phyloP scores from a whole-genome alignment of 2,888 invertebrate species.

The Oasisia sp. region DNA sequence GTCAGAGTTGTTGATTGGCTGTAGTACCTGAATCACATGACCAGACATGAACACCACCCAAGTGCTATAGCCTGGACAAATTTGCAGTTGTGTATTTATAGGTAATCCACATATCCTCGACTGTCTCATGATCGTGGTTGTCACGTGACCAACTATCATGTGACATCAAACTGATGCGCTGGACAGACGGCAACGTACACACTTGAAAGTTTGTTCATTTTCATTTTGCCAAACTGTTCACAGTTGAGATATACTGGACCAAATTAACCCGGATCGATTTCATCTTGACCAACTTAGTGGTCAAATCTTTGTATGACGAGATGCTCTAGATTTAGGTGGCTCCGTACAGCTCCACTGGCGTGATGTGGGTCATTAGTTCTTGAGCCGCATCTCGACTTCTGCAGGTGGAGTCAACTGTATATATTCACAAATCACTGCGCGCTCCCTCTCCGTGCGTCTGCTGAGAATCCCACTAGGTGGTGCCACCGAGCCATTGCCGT shows the following conservation, averaged over 20 bases:
- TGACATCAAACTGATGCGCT: neutral
- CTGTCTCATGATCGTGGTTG: neutral
- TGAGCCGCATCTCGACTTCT: neutral
- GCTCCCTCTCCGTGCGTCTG: neutral
- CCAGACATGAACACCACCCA: neutral
- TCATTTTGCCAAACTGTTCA: neutral
- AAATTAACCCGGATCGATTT: neutral
- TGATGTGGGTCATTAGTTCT: neutral
- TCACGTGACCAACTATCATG: neutral
- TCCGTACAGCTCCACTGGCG: neutral
- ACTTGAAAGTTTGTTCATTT: neutral
- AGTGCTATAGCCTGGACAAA: neutral
- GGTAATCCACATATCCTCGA: neutral
- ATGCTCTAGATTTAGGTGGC: neutral
- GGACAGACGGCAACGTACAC: neutral
- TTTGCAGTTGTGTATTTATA: neutral
- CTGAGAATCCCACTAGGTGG: constrained; percentile 36
- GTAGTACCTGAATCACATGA: neutral
- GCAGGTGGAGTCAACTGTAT: neutral
- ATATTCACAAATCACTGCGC: neutral
- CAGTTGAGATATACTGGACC: neutral
- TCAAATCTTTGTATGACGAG: neutral
- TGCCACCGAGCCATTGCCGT: constrained; percentile 59
- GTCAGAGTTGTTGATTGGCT: neutral
- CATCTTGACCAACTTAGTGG: neutral